Conservation (phyloP, 2,113 vertebrate species). For the Climacteris rufus region DNA sequence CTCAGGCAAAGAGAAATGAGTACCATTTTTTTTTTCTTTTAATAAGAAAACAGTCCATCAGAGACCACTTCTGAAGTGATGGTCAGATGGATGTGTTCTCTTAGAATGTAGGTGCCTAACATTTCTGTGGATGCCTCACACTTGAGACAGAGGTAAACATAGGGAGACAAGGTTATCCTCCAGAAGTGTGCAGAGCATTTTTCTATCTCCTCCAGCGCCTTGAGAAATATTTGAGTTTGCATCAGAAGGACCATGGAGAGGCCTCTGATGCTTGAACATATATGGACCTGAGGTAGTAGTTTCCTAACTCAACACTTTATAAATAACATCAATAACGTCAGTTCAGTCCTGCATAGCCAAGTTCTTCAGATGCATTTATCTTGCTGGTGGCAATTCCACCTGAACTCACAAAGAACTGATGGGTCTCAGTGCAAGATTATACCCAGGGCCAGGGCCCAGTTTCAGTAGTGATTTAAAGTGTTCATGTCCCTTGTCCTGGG, state of each 20-base stretch:
- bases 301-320: background rate
- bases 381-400: background rate
- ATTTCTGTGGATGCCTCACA: background rate
- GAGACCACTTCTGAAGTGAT: background rate
- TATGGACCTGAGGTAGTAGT: background rate
- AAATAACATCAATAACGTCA: background rate
- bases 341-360: background rate
- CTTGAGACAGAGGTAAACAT: background rate
- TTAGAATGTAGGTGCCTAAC: background rate
- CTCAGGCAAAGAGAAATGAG: background rate
- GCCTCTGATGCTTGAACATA: background rate
- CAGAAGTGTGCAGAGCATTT: background rate
- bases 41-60: background rate
- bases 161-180: background rate
- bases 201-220: background rate
- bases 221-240: background rate
- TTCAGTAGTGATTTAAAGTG: background rate
- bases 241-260: background rate
- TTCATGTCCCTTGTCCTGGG: background rate
- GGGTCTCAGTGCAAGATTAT: background rate
- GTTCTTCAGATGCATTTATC: background rate
- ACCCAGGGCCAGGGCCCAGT: background rate
- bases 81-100: background rate
- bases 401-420: background rate
- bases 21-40: background rate